A percentile compares a stretch with the other conserved stretches of the same genome.
phyloP scores from a whole-genome alignment of 53 echinoderm and acorn worm species.

The Patiria pectinifera region DNA sequence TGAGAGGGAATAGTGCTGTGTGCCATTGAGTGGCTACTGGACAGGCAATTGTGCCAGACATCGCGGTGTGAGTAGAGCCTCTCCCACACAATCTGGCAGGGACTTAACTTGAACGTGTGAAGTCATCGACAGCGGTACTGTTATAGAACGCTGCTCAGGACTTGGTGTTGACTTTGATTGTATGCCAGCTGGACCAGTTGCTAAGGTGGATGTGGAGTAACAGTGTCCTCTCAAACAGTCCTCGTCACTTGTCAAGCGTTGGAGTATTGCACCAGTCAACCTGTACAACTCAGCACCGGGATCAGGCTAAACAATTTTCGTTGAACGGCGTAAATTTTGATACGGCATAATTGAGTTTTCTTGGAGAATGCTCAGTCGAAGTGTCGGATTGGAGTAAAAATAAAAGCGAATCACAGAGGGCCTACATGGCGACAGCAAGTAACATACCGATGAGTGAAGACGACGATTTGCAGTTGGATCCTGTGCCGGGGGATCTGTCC shows the following conservation, averaged over 20 bases:
- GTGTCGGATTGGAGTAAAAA: constrained; percentile 8
- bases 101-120: constrained; percentile 8
- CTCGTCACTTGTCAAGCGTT: background rate
- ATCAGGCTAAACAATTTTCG: background rate
- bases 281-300: background rate
- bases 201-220: background rate
- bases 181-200: background rate
- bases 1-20: background rate
- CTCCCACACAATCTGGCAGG: background rate
- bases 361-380: constrained; percentile 13
- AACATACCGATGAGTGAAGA: constrained; percentile 63
- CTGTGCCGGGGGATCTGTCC: constrained; percentile 50
- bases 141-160: background rate
- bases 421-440: constrained; percentile 52
- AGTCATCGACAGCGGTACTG: background rate
- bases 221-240: background rate
- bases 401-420: too few species aligned
- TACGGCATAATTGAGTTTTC: background rate
- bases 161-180: constrained; percentile 1
- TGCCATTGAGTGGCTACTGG: background rate
- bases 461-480: constrained; percentile 51
- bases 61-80: background rate
- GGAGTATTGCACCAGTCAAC: background rate
- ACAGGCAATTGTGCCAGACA: constrained; percentile 10
- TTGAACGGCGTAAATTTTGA: background rate